Evolutionary conservation across 2,113 vertebrate genomes (phyloP).

Genomic region (Macrotus californicus): DNA sequence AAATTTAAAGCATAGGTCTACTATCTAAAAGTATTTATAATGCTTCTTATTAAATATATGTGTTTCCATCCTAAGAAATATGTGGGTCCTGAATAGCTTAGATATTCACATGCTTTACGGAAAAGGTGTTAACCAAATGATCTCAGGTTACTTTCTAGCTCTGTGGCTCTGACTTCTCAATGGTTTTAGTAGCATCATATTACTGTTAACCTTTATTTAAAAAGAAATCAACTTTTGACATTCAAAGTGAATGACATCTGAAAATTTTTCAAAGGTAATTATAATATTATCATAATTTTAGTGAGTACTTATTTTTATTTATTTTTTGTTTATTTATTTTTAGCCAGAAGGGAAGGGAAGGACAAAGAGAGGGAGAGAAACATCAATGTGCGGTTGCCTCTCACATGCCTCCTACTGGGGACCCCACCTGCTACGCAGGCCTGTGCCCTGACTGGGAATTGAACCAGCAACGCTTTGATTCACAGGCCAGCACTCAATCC

Average conservation of each 20-base stretch:
- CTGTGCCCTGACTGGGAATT: too few species aligned
- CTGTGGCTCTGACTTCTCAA: conserved; percentile 1
- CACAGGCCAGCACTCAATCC: too few species aligned
- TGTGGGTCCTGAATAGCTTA: not conserved
- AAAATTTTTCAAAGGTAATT: conserved; percentile 8
- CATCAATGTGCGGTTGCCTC: too few species aligned
- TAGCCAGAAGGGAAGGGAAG: too few species aligned
- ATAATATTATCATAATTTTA: conserved; percentile 28
- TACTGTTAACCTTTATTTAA: conserved; percentile 23
- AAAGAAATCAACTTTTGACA: conserved; percentile 43
- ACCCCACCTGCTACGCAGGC: too few species aligned
- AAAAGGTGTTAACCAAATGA: conserved; percentile 43
- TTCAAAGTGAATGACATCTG: conserved; percentile 35
- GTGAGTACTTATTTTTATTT: not conserved
- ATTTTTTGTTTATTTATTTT: too few species aligned
- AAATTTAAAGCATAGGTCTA: conserved; percentile 40
- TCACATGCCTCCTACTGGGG: too few species aligned
- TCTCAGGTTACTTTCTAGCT: conserved; percentile 39
- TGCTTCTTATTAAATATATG: not conserved
- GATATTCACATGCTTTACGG: conserved; percentile 24
- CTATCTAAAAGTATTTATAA: conserved; percentile 26
- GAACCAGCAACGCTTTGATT: too few species aligned
- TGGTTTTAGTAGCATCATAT: not conserved
- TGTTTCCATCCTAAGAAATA: conserved; percentile 32
- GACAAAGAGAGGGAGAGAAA: too few species aligned